These are phyloP conservation scores for Tenualosa ilisha DNA, from an alignment of 2,797 vertebrate species.

Conservation along the genomic window DNA sequence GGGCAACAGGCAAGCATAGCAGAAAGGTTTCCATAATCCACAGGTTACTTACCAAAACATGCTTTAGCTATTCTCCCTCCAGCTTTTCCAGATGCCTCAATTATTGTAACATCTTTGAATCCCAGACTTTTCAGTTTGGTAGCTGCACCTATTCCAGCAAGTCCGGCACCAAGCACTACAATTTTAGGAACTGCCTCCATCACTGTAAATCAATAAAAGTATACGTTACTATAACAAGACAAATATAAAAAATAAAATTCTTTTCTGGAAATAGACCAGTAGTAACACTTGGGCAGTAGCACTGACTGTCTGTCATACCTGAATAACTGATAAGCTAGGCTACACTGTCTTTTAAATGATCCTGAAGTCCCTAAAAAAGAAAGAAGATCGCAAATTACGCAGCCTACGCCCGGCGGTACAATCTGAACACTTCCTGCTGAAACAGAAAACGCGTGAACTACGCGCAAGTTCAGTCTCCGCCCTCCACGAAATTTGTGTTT, in stretches of 20 bases:
- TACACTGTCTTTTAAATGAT: not conserved
- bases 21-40: not conserved
- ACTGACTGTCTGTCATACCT: not conserved
- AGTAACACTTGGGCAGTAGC: not conserved
- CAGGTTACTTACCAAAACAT: conserved; percentile 42
- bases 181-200: conserved; percentile 43
- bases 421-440: not conserved
- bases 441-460: not conserved
- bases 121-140: conserved; percentile 46
- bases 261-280: too few relatives aligned
- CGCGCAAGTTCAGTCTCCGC: not conserved
- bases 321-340: not conserved
- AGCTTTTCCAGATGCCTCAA: conserved; percentile 48
- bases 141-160: conserved; percentile 54
- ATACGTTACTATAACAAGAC: not conserved
- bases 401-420: not conserved
- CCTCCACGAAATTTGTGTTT: not conserved
- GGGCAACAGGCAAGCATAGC: not conserved
- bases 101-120: conserved; percentile 52
- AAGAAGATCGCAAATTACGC: not conserved
- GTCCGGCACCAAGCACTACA: conserved; percentile 56
- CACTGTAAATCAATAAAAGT: not conserved
- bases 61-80: conserved; percentile 54
- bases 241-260: not conserved
- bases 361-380: not conserved